phyloP scores from a whole-genome alignment of 2,113 vertebrate genomes.

The Ammodytes marinus region DNA sequence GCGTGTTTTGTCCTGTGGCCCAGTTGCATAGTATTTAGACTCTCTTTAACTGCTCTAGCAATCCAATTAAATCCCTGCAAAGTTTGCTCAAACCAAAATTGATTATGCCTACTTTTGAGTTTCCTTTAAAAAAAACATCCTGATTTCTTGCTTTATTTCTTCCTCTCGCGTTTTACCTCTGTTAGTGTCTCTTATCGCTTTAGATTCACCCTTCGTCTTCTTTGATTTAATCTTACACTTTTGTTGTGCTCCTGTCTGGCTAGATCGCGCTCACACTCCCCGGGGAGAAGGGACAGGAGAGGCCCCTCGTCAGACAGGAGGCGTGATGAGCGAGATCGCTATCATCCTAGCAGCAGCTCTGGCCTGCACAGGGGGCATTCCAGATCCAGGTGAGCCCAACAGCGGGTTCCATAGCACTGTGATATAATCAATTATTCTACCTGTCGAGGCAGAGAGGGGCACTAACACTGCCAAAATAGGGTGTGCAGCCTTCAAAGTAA shows the following conservation, averaged over 20 bases:
- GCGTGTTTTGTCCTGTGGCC: constrained; percentile 4
- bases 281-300: constrained; percentile 87
- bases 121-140: not conserved
- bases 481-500: not conserved
- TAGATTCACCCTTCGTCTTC: not conserved
- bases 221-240: constrained; percentile 15
- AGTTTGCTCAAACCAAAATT: not conserved
- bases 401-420: constrained; percentile 11
- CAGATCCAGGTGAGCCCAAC: constrained; percentile 88
- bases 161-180: not conserved
- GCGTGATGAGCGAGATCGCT: constrained; percentile 85
- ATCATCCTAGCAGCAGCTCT: constrained; percentile 90
- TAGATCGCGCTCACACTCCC: constrained; percentile 93
- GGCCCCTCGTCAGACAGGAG: constrained; percentile 87
- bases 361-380: constrained; percentile 87
- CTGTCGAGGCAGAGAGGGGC: not conserved
- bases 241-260: constrained; percentile 43
- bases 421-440: not conserved
- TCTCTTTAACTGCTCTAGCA: not conserved
- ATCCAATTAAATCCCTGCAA: not conserved
- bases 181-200: not conserved
- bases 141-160: not conserved
- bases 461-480: not conserved
- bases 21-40: not conserved
- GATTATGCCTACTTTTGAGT: not conserved